Base-by-base conservation (phyloP, 2,797 vertebrate genomes). In the Orientallactaga sibirica region DNA sequence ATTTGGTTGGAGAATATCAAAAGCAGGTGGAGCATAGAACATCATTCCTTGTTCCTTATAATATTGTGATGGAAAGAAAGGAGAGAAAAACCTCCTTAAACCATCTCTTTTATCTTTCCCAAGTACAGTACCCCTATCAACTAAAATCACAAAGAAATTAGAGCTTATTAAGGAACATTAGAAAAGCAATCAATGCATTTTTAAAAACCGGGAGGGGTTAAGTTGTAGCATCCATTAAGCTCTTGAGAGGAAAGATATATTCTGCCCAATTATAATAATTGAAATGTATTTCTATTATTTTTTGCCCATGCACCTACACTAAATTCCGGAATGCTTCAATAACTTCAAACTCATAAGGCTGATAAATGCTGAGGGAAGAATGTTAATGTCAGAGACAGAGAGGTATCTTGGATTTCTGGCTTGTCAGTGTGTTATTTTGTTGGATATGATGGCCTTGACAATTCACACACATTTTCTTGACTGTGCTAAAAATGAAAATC, bases 231-330 rank as follows among this genome's bases (percentile, higher is more conserved):
- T 70, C 95, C 75, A 83, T 78, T 92, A 88, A 94, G 62, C 22
- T 68, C 85, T 94, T 52, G 24, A 52, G 41, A 96, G 52, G 81
- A 71, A 92, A 82, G 94, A 75, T 78, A 73, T 1, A 64, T 55
- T 84, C 75, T 90, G 71, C n/a, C 22, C 52, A 94, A 88, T 90
- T 90, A 85, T 43, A 93, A 90, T 62, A 93, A 82, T 37, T 73
- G 84, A 94, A 81, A 89, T 91, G n/a, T 75, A 76, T 94, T 94
- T 88, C 84, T 90, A 25, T 92, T 93, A 83, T 70, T 93, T 95
- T 97, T 92, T 79, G 20, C 37, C 76, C 10, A 75, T n/a, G 70
- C 55, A 94, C 78, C 92, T 92, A 78, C 0, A 20, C 66, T 78
- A 81, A 86, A 86, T 88, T 94, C 78, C 33, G 79, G 48, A 87